These are phyloP conservation scores for Melinopterus prodromus DNA, from an alignment of 2,888 invertebrate species.

Conservation along the genomic window DNA sequence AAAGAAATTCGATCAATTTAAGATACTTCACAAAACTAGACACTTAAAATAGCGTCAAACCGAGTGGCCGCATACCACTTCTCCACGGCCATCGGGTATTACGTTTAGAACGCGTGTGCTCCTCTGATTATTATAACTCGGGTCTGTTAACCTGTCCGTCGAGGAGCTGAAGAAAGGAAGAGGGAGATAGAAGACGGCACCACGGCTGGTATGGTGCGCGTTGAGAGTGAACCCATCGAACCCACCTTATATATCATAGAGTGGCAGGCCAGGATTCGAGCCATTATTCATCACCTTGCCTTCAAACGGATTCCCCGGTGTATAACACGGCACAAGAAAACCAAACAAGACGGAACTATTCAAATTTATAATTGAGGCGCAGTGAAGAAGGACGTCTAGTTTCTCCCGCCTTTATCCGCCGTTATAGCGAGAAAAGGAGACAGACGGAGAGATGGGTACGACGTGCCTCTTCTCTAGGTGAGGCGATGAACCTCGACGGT, in stretches of 20 bases:
- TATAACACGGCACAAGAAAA: conserved; percentile 30
- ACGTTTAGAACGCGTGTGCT: neutral
- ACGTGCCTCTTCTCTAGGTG: conserved; percentile 7
- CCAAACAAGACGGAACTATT: conserved; percentile 32
- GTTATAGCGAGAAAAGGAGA: neutral
- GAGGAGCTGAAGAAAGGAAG: neutral
- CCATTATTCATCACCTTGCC: conserved; percentile 25
- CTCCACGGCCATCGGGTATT: neutral
- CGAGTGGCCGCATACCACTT: no score
- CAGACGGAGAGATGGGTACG: conserved; percentile 7
- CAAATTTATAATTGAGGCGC: conserved; percentile 33
- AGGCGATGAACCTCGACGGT: conserved; percentile 4
- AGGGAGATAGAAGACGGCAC: conserved; percentile 6
- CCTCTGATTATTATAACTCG: neutral
- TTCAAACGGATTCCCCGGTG: conserved; percentile 19
- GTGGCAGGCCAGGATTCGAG: conserved; percentile 10
- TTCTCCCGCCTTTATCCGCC: conserved; percentile 11
- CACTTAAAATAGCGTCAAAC: neutral
- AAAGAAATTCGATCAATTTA: neutral
- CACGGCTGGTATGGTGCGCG: neutral
- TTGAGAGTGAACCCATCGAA: neutral
- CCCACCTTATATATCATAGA: conserved; percentile 18
- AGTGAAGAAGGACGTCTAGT: conserved; percentile 11
- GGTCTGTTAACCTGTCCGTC: neutral
- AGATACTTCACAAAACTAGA: neutral